A percentile compares a stretch with the other conserved stretches of the same genome.
phyloP scores from a whole-genome alignment of 2,797 vertebrate species.

The Pangasius macronema region DNA sequence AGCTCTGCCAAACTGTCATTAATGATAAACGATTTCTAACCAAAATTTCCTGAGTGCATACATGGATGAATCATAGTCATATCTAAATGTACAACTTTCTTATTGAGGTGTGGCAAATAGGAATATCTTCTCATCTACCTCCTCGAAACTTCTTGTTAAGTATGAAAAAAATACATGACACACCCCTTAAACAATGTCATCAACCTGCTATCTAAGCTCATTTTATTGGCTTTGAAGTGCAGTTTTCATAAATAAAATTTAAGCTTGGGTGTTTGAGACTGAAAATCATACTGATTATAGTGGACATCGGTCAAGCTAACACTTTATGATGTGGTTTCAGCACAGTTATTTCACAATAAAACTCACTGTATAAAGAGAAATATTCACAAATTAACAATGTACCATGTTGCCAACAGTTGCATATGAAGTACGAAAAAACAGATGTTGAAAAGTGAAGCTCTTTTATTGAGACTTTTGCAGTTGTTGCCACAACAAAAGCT shows the following conservation, averaged over 20 bases:
- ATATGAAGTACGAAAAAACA: background rate
- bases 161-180: background rate
- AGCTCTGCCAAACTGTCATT: background rate
- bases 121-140: background rate
- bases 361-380: background rate
- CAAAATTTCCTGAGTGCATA: background rate
- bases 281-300: background rate
- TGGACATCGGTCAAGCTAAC: background rate
- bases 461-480: slow-evolving; percentile 7
- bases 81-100: background rate
- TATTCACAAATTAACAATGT: background rate
- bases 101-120: background rate
- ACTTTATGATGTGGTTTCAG: background rate
- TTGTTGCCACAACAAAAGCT: background rate
- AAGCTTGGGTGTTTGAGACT: background rate
- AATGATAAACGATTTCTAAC: background rate
- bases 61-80: background rate
- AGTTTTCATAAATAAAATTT: background rate
- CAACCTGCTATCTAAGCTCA: background rate
- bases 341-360: background rate
- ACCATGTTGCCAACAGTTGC: background rate
- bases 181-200: background rate
- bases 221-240: background rate
- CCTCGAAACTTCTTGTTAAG: background rate
- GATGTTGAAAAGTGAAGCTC: slow-evolving; percentile 11